Evolutionary conservation across 35 echinoderm and acorn worm species (phyloP).

Genomic region (Amphiura filiformis): DNA sequence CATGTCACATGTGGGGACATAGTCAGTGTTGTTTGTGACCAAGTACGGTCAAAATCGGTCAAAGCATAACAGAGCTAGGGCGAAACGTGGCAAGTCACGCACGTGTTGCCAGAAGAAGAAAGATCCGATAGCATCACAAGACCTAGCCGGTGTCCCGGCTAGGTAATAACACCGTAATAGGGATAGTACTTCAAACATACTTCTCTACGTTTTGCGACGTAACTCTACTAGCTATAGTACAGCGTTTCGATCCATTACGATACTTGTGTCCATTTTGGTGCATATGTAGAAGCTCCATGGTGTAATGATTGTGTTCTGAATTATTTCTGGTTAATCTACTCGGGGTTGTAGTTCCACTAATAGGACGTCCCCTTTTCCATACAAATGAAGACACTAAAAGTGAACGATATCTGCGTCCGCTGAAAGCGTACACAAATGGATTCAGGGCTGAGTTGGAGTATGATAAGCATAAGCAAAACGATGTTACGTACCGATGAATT

Average conservation of each 20-base stretch:
- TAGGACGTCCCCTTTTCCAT: not conserved
- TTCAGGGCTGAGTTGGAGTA: constrained; percentile 95
- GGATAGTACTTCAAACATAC: not conserved
- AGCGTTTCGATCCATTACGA: not conserved
- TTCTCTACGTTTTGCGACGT: not conserved
- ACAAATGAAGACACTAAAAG: constrained; percentile 41
- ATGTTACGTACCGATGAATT: constrained; percentile 27
- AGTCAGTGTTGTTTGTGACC: too few relatives aligned
- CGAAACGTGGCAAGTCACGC: too few relatives aligned
- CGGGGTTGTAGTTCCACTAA: constrained; percentile 1
- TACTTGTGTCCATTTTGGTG: not conserved
- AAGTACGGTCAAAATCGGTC: too few relatives aligned
- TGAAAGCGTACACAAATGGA: constrained; percentile 96
- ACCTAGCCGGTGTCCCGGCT: too few relatives aligned
- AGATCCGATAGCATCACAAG: too few relatives aligned
- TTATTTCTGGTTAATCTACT: constrained; percentile 1
- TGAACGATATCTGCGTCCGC: constrained; percentile 75
- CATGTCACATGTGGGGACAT: too few relatives aligned
- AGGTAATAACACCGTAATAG: too few relatives aligned
- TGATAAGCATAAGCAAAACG: constrained; percentile 84
- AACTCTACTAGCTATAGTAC: not conserved
- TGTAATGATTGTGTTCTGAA: not conserved
- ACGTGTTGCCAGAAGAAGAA: too few relatives aligned
- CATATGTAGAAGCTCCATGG: not conserved
- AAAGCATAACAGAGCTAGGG: too few relatives aligned